Conservation (phyloP, 1,140 invertebrate species). For the Papilio helenus region DNA sequence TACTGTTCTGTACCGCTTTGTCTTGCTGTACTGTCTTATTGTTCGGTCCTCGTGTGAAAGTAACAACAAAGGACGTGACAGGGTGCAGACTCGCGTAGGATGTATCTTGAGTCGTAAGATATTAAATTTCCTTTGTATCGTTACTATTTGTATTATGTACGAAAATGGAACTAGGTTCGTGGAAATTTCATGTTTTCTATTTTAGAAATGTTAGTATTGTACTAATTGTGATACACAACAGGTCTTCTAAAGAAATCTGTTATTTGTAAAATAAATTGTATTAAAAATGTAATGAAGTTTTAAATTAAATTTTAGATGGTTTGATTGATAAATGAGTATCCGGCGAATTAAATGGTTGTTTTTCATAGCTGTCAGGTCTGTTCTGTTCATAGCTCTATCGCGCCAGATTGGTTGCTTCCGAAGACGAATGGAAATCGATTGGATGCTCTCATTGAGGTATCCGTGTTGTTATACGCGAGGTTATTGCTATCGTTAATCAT, state of each 20-base stretch:
- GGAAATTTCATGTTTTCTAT: not conserved
- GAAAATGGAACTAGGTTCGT: not conserved
- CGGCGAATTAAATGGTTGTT: not conserved
- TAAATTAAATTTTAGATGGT: not conserved
- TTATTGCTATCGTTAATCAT: conserved; percentile 32
- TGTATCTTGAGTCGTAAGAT: not conserved
- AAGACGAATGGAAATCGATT: conserved; percentile 31
- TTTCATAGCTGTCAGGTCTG: not conserved
- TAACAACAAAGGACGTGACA: not conserved
- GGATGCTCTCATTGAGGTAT: conserved; percentile 29
- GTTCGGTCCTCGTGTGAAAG: not conserved
- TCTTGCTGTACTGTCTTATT: too few relatives aligned
- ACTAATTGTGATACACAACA: not conserved
- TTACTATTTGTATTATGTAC: not conserved
- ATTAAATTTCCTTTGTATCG: not conserved
- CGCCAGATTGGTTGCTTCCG: conserved; percentile 21
- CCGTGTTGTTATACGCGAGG: conserved; percentile 4
- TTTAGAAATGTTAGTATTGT: not conserved
- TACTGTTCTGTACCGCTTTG: too few relatives aligned
- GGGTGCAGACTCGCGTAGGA: not conserved
- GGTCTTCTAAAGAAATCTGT: too few relatives aligned
- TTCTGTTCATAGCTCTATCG: not conserved
- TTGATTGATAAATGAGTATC: not conserved
- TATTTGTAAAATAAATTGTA: too few relatives aligned
- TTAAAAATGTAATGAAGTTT: not conserved